Evolutionary conservation across 2,113 vertebrate genomes (phyloP).

Genomic region (Dromaius novaehollandiae): DNA sequence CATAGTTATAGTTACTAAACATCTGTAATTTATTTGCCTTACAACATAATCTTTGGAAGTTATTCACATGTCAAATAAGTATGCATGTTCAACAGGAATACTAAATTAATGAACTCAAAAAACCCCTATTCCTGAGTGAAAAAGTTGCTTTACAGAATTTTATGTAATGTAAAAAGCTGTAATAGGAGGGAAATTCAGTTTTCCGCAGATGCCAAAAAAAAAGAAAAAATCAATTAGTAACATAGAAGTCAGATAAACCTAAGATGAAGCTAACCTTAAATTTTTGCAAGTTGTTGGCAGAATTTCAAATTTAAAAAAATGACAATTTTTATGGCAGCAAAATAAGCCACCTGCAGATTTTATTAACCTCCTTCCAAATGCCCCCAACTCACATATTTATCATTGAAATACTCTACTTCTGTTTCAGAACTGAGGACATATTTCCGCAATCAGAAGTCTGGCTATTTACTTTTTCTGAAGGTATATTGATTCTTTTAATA

Average conservation of each 20-base stretch:
- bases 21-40: background rate
- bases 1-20: background rate
- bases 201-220: background rate
- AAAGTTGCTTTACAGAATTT: background rate
- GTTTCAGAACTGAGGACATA: background rate
- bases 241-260: background rate
- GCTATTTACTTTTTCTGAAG: background rate
- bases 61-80: background rate
- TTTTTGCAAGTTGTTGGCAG: background rate
- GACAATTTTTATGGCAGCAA: background rate
- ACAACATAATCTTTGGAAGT: background rate
- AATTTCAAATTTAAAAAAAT: slow-evolving; percentile 22
- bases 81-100: background rate
- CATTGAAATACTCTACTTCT: background rate
- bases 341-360: background rate
- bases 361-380: background rate
- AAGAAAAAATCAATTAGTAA: background rate
- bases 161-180: background rate
- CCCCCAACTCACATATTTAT: background rate
- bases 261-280: background rate
- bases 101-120: background rate
- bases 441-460: background rate
- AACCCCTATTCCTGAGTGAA: background rate
- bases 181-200: background rate
- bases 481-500: background rate